phyloP scores from a whole-genome alignment of 2,888 invertebrate species.

The Limnephilus lunatus region DNA sequence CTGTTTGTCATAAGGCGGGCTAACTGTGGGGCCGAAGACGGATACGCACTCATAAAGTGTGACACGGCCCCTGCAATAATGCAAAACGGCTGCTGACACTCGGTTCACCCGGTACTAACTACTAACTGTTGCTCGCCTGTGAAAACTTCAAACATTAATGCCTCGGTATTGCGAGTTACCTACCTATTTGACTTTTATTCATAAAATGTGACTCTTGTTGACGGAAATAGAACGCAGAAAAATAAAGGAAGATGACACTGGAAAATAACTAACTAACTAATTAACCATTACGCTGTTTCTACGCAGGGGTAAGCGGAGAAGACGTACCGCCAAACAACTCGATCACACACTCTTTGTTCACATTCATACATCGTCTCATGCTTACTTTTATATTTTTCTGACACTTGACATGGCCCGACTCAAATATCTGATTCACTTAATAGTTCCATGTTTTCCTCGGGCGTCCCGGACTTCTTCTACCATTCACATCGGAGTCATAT shows the following conservation, averaged over 20 bases:
- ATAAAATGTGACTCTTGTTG: background rate
- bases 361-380: no score
- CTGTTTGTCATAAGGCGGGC: constrained; percentile 53
- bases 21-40: constrained; percentile 53
- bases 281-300: no score
- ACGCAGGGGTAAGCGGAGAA: no score
- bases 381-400: no score
- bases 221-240: background rate
- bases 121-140: background rate
- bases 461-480: no score
- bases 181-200: background rate
- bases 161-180: background rate
- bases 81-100: constrained; percentile 45
- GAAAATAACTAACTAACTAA: no score
- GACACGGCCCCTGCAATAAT: constrained; percentile 55
- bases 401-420: no score
- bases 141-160: constrained; percentile 41
- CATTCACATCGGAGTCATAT: no score
- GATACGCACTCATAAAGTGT: constrained; percentile 56
- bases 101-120: constrained; percentile 7
- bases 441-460: no score
- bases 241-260: background rate
- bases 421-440: no score
- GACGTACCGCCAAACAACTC: no score
- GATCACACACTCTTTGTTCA: no score